Conservation (phyloP, 2,888 invertebrate species). For the Tridacna crocea region DNA sequence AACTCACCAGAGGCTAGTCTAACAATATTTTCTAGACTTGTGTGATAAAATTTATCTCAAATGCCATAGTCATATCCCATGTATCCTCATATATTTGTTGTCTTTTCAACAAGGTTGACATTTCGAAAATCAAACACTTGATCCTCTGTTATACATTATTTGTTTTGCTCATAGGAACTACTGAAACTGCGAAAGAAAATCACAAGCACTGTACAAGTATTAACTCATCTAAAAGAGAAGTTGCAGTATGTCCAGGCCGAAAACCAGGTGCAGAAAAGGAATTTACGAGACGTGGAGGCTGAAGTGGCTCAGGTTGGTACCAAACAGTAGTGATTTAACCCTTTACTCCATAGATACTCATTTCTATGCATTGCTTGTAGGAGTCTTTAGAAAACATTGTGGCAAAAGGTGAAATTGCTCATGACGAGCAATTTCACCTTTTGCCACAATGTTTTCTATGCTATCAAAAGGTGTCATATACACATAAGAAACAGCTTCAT, state of each 20-base stretch:
- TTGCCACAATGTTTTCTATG: background rate
- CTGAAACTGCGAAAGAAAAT: conserved; percentile 85
- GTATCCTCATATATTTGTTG: too few species aligned
- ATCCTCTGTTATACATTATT: too few species aligned
- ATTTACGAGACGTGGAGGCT: conserved; percentile 80
- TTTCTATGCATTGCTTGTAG: background rate
- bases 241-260: conserved; percentile 84
- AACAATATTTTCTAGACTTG: too few species aligned
- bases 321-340: background rate
- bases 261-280: conserved; percentile 78
- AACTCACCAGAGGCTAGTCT: too few species aligned
- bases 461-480: too few species aligned
- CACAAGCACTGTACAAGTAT: conserved; percentile 85
- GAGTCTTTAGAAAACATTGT: background rate
- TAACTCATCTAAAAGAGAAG: conserved; percentile 86
- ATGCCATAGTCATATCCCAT: too few species aligned
- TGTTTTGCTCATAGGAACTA: conserved; percentile 82
- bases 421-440: background rate
- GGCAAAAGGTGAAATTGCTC: background rate
- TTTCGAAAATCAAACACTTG: too few species aligned
- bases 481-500: too few species aligned
- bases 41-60: too few species aligned
- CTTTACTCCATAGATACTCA: background rate
- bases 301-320: conserved; percentile 78
- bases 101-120: too few species aligned